phyloP scores from a whole-genome alignment of 2,113 vertebrate species.

The Lethenteron camtschaticum region DNA sequence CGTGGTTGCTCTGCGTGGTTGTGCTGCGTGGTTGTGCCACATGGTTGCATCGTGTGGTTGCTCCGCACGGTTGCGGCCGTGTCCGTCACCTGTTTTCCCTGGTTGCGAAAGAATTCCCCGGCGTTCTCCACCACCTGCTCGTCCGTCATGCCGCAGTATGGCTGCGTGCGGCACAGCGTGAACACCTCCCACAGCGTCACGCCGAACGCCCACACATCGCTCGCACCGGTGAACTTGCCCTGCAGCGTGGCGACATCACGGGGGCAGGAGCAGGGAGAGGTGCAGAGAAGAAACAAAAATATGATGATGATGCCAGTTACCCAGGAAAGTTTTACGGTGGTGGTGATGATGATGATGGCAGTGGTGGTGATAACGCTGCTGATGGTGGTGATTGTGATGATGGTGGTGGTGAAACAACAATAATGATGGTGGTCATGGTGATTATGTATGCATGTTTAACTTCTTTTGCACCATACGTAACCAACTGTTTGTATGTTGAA shows the following conservation, averaged over 20 bases:
- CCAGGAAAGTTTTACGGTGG: too few relatives aligned
- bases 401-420: too few relatives aligned
- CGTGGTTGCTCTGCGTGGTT: background rate
- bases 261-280: background rate
- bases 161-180: slow-evolving; percentile 50
- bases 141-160: slow-evolving; percentile 44
- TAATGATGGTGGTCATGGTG: too few relatives aligned
- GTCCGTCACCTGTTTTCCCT: slow-evolving; percentile 35
- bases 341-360: too few relatives aligned
- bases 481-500: too few relatives aligned
- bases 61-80: background rate
- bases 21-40: background rate
- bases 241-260: slow-evolving; percentile 11
- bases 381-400: too few relatives aligned
- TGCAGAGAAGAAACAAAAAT: too few relatives aligned
- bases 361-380: too few relatives aligned
- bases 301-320: too few relatives aligned
- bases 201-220: slow-evolving; percentile 49
- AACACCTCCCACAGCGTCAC: slow-evolving; percentile 57
- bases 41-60: background rate
- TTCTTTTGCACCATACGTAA: too few relatives aligned
- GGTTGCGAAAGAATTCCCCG: slow-evolving; percentile 56
- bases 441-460: too few relatives aligned
- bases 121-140: slow-evolving; percentile 59
- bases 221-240: slow-evolving; percentile 55